Conservation (phyloP, 2,888 invertebrate species). For the Allolobophora icterica region DNA sequence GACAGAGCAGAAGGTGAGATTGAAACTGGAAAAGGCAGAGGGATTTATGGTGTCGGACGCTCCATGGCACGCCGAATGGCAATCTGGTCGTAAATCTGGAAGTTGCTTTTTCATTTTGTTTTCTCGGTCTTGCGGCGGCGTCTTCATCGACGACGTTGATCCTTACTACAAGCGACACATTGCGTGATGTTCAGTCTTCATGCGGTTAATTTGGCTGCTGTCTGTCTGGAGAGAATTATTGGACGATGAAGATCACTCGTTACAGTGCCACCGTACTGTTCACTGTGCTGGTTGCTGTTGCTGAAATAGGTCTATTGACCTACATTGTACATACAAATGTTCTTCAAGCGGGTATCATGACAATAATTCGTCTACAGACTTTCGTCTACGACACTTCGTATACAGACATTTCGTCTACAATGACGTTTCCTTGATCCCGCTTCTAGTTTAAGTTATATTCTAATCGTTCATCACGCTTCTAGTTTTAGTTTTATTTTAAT, state of each 20-base stretch:
- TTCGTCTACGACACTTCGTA: too few relatives aligned
- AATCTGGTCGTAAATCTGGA: not conserved
- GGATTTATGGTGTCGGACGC: not conserved
- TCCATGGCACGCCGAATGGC: not conserved
- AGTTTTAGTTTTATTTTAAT: too few relatives aligned
- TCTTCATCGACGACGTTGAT: not conserved
- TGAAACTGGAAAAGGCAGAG: not conserved
- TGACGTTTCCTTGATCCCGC: too few relatives aligned
- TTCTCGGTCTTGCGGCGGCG: not conserved
- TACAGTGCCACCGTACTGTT: not conserved
- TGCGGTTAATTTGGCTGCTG: not conserved
- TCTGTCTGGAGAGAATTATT: not conserved
- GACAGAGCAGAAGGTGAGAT: not conserved
- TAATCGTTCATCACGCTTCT: too few relatives aligned
- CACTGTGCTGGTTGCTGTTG: too few relatives aligned
- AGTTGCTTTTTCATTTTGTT: not conserved
- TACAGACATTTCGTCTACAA: too few relatives aligned
- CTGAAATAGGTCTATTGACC: too few relatives aligned
- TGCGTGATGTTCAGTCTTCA: constrained; percentile 9
- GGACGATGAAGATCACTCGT: not conserved
- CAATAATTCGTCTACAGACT: too few relatives aligned
- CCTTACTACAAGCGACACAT: not conserved
- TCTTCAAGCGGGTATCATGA: too few relatives aligned
- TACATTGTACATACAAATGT: too few relatives aligned
- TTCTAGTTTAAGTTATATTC: too few relatives aligned